A percentile compares a stretch with the other conserved stretches of the same genome.
These are phyloP conservation scores for Oopsacas minuta DNA, from an alignment of 37 sponge, comb jelly and placozoan genomes.

Conservation along the genomic window DNA sequence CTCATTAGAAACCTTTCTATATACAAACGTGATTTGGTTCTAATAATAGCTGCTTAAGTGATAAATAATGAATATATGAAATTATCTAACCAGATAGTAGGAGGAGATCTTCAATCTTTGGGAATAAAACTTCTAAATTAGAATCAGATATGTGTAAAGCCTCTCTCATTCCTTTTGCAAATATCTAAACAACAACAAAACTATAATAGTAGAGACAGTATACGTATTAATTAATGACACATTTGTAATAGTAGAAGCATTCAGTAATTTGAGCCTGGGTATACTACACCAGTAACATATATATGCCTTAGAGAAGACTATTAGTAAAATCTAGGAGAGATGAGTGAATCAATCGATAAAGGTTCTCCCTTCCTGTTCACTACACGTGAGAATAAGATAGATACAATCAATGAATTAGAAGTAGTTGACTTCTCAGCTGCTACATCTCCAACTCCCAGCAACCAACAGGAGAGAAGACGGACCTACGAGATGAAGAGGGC, in stretches of 20 bases:
- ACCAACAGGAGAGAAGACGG: neutral
- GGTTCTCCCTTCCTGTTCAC: too few species aligned
- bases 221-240: neutral
- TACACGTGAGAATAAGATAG: neutral
- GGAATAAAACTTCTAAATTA: conserved; percentile 4
- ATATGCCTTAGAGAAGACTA: too few species aligned
- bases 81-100: neutral
- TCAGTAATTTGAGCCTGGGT: too few species aligned
- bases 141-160: neutral
- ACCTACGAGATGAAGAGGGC: neutral
- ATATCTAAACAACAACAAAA: neutral
- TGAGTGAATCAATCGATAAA: too few species aligned
- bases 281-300: too few species aligned
- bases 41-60: too few species aligned
- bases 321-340: too few species aligned
- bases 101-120: neutral
- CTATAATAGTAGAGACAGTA: neutral
- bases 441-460: neutral
- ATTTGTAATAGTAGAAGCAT: too few species aligned
- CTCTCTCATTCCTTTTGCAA: neutral
- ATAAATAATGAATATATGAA: too few species aligned
- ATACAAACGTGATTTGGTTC: too few species aligned
- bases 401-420: neutral
- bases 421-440: neutral
- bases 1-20: neutral